Conservation (phyloP, 2,113 vertebrate genomes). For the Barnardius zonarius region DNA sequence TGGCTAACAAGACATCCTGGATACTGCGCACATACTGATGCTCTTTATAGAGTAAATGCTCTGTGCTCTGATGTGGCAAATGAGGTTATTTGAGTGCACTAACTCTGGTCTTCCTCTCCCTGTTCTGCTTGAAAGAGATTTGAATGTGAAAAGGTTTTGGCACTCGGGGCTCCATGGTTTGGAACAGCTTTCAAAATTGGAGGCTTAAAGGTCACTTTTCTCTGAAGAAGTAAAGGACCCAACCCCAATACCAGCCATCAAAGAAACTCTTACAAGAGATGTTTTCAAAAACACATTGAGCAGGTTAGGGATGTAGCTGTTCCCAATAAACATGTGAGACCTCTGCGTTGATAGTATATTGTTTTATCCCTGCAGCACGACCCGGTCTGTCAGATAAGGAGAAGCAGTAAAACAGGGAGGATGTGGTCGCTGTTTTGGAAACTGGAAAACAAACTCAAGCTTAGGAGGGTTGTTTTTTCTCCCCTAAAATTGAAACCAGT, state of each 20-base stretch:
- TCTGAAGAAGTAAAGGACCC: constrained; percentile 20
- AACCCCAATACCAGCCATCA: constrained; percentile 31
- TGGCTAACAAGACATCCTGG: constrained; percentile 18
- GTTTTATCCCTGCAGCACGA: constrained; percentile 12
- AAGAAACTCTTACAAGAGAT: background rate
- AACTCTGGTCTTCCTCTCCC: constrained; percentile 23
- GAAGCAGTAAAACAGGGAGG: constrained; percentile 34
- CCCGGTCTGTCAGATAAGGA: constrained; percentile 35
- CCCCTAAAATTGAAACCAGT: constrained; percentile 60
- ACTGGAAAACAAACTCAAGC: constrained; percentile 38
- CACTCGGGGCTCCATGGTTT: constrained; percentile 37
- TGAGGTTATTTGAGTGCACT: constrained; percentile 63
- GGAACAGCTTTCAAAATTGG: background rate
- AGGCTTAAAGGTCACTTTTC: constrained; percentile 62
- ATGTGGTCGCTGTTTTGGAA: constrained; percentile 53
- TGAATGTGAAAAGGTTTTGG: constrained; percentile 65
- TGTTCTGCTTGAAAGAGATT: constrained; percentile 60
- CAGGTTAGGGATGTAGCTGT: background rate
- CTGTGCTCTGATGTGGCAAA: constrained; percentile 67
- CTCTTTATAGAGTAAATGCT: constrained; percentile 46
- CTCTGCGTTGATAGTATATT: background rate
- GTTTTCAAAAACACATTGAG: background rate
- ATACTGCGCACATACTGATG: constrained; percentile 25
- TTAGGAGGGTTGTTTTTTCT: constrained; percentile 4
- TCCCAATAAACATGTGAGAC: background rate